Evolutionary conservation across 2,888 invertebrate genomes (phyloP), one percentile per base, ranked within the genome.

Genomic region (Abrostola tripartita): DNA sequence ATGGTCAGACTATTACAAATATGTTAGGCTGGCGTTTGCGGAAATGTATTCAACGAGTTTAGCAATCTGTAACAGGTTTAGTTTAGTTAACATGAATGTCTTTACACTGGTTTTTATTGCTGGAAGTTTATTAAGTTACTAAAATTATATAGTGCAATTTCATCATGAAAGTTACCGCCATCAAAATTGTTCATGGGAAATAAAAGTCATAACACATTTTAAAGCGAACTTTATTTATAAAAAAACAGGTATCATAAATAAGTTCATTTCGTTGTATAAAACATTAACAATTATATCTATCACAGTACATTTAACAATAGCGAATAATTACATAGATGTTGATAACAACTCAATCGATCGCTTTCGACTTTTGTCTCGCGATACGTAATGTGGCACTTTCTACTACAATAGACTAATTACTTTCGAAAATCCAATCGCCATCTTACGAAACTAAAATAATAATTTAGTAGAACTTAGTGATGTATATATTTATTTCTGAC

Each of bases 361-460:
- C 85, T 86, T 77, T 79, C 76, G 71, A 71, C 69, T 74, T 60
- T 76, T 69, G 65, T 72, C 69, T 66, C 69, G 71, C 68, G 78
- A 78, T 78, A 79, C 76, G 76, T 76, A 74, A 78, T 71, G 87
- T 91, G 88, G 90, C 90, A 91, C 90, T 89, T 90, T 90, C 85
- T 88, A 84, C 76, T 81, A 78, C 71, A 72, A 85, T 76, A 78
- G 54, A 72, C 76, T 81, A 78, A 80, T 81, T 80, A 79, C 72
- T 68, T 76, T 79, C 65, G 47, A 79, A 78, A 71, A 71, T 61
- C 54, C 60, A 75, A 61, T 69, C 65, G 57, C 65, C 49, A 65
- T 57, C 78, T 79, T 79, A 81, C 49, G 58, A 68, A 70, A 69
- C 66, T 76, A 68, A 50, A 67, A 65, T 7, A 77, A 79, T 77